Conservation (phyloP, 2,797 vertebrate species). For the Odontamblyopus rebecca region DNA sequence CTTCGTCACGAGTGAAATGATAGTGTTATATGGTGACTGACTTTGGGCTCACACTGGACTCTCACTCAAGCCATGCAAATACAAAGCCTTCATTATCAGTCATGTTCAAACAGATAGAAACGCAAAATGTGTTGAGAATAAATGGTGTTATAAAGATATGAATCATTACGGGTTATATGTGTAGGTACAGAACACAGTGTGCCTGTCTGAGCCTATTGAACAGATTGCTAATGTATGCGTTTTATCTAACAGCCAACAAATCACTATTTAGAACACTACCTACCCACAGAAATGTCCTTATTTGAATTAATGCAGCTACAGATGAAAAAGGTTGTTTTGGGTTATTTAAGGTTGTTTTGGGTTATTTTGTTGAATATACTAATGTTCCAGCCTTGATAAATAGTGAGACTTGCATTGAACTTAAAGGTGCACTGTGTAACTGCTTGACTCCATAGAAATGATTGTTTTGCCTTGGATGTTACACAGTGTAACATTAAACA, state of each 20-base stretch:
- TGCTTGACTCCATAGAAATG: too few species aligned
- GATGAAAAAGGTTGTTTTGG: neutral
- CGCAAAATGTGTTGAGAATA: neutral
- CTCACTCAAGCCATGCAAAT: neutral
- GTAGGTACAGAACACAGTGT: conserved; percentile 5
- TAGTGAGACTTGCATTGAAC: neutral
- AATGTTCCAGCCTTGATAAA: neutral
- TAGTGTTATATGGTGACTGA: neutral
- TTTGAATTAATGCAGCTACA: conserved; percentile 3
- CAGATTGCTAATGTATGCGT: conserved; percentile 13
- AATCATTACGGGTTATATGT: neutral
- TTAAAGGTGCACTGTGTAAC: too few species aligned
- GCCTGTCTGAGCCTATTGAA: conserved; percentile 3
- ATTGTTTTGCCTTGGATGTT: too few species aligned
- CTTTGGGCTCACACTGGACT: conserved; percentile 3
- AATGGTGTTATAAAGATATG: conserved; percentile 3
- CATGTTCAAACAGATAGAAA: neutral
- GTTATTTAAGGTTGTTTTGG: neutral
- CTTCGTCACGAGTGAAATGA: conserved; percentile 2
- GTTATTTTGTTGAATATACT: neutral
- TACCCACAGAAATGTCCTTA: neutral
- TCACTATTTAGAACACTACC: neutral
- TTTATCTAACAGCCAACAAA: conserved; percentile 6
- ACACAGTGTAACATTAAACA: too few species aligned
- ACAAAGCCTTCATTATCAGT: neutral